Base-by-base conservation (phyloP, 2,888 invertebrate genomes). In the Yponomeuta malinellus region DNA sequence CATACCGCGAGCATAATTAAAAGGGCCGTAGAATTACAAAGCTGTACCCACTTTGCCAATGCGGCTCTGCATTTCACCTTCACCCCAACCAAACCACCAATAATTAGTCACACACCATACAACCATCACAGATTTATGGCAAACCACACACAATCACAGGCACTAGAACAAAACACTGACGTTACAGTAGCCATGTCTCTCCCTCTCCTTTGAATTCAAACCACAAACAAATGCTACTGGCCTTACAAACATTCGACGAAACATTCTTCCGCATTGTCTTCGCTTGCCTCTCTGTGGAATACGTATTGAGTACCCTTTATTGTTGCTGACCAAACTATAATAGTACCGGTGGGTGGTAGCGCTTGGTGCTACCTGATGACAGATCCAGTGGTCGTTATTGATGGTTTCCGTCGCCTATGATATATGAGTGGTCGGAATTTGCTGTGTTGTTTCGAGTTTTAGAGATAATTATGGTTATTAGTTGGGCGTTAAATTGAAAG, bases 291-390 rank as follows among this genome's bases (percentile, higher is more conserved):
- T 63, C 70, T 79, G 75, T 75, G 79, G 80, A 82, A 78, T 63
- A 31, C 81, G 78, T 82, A 76, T 76, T 63, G 48, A 81, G 78
- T 82, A 76, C 76, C 76, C 76, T 74, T 76, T 77, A 86, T 90
- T 89, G 88, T 89, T 83, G 77, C 76, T 79, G 82, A 88, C 89
- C 88, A 85, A 83, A 86, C 82, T 85, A 88, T 91, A 80, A 91
- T 90, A 84, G 82, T 85, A 84, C 81, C 86, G 84, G 86, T 90
- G 87, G 90, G 90, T 86, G 90, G 90, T 79, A 77, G 73, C 72
- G 74, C 48, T 70, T 52, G 75, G 75, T 84, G 65, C 68, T 71
- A 71, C 84, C 84, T 83, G 90, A 85, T 84, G 90, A 90, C 88
- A 89, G 88, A 82, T 84, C 81, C 68, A 76, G 78, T 52, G 76